A percentile compares a stretch with the other conserved stretches of the same genome.
These are phyloP conservation scores for Blennius ocellaris DNA, from an alignment of 2,113 vertebrate genomes.

Conservation along the genomic window DNA sequence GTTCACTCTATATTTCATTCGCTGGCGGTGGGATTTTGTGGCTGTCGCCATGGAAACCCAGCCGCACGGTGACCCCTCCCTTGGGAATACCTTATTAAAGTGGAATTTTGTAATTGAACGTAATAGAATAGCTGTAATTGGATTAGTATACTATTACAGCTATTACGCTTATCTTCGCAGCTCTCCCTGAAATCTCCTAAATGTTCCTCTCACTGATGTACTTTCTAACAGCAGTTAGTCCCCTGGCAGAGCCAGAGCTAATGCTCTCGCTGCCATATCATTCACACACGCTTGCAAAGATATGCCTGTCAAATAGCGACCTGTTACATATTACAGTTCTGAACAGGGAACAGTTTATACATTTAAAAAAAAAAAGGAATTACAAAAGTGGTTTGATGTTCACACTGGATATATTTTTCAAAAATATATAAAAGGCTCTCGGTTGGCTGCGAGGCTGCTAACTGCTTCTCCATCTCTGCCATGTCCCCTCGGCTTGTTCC, in stretches of 20 bases:
- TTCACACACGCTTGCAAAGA: constrained; percentile 27
- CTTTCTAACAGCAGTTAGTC: constrained; percentile 27
- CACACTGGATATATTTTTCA: constrained; percentile 2
- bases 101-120: constrained; percentile 59
- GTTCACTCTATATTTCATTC: constrained; percentile 65
- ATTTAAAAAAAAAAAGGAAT: not conserved
- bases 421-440: constrained; percentile 9
- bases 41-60: constrained; percentile 70
- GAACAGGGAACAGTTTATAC: not conserved
- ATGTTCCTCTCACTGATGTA: constrained; percentile 48
- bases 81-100: constrained; percentile 68
- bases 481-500: constrained; percentile 43
- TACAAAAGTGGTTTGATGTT: constrained; percentile 21
- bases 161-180: constrained; percentile 66
- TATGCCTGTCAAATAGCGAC: constrained; percentile 27
- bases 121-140: constrained; percentile 69
- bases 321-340: constrained; percentile 21
- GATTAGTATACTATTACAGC: constrained; percentile 66
- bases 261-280: constrained; percentile 24
- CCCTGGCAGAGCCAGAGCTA: constrained; percentile 29
- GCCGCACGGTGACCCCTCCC: constrained; percentile 54
- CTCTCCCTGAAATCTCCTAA: constrained; percentile 57
- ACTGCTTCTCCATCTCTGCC: constrained; percentile 58
- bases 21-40: constrained; percentile 28
- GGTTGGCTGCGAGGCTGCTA: constrained; percentile 48